These are phyloP conservation scores for Heteromurus nitidus DNA, from an alignment of 2,888 invertebrate genomes.

Conservation along the genomic window DNA sequence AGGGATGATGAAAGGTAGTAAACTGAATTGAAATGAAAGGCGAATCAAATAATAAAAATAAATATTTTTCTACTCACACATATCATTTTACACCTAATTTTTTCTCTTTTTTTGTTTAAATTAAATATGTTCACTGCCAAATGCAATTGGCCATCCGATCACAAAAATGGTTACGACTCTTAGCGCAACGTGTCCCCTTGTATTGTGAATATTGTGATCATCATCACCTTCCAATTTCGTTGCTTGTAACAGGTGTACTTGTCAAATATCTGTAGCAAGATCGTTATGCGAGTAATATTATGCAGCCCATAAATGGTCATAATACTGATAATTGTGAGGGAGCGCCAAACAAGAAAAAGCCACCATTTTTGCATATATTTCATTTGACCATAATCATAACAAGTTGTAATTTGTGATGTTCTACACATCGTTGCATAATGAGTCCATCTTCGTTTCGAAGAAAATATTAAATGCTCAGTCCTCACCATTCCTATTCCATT, in stretches of 20 bases:
- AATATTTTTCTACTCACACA: no score
- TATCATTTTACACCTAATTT: no score
- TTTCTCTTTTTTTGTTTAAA: no score
- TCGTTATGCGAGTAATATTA: conserved; percentile 21
- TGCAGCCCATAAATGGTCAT: conserved; percentile 48
- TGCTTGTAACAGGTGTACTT: not conserved
- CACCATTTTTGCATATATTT: no score
- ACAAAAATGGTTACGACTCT: no score
- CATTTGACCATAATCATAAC: not conserved
- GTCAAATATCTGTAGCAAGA: not conserved
- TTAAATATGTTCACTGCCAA: not conserved
- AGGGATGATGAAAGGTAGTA: no score
- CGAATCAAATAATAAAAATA: no score
- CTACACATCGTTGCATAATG: not conserved
- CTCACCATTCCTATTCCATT: not conserved
- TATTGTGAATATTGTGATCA: not conserved
- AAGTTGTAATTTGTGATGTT: not conserved
- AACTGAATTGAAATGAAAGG: no score
- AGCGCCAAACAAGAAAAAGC: conserved; percentile 32
- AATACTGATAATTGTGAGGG: conserved; percentile 29
- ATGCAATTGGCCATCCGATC: not conserved
- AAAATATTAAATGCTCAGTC: not conserved
- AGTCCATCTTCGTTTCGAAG: not conserved
- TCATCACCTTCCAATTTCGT: no score
- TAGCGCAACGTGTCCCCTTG: not conserved